Evolutionary conservation across 2,113 vertebrate genomes (phyloP), one percentile per base, ranked within the genome.

Genomic region (Tachuris rubrigastra): DNA sequence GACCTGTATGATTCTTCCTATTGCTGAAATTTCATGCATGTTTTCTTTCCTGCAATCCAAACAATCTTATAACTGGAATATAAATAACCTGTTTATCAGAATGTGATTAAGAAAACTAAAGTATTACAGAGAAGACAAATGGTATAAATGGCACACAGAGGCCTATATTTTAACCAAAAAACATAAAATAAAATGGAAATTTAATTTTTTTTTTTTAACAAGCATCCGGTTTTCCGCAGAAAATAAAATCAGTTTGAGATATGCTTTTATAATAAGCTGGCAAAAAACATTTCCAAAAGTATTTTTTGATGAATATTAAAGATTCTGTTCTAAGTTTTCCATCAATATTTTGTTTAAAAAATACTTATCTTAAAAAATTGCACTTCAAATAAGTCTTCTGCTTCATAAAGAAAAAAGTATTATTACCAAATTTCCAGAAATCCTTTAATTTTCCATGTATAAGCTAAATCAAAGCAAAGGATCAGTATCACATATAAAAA

Each of bases 351-450:
- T 71, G 3, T 55, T 44, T 10, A 24, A 53, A 63, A 35, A 67
- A 21, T 20, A 7, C 30, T 22, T 20, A 22, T 31, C 6, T 3
- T 60, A 21, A 30, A 67, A 75, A 9, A 0, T 7, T 17, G 55
- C 46, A 68, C 20, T 69, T 41, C 41, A 62, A 49, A 49, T 66
- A 44, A 86, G 71, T 2, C 7, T 72, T 75, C 10, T 66, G 20
- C 66, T 72, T 69, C 8, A 60, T 27, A 8, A 33, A 56, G 47
- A 47, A 73, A 67, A 39, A 49, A 27, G 0, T 4, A 1, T 31
- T 75, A 18, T 25, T 67, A 44, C 1, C 14, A 47, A 46, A 53
- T 86, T 58, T 78, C 10, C 66, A 72, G 6, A 41, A 78, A 9
- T 71, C 21, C 5, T 89, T 66, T 84, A 71, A 78, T 47, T 49